Evolutionary conservation across 2,797 vertebrate genomes (phyloP).

Genomic region (Botia almorhae): DNA sequence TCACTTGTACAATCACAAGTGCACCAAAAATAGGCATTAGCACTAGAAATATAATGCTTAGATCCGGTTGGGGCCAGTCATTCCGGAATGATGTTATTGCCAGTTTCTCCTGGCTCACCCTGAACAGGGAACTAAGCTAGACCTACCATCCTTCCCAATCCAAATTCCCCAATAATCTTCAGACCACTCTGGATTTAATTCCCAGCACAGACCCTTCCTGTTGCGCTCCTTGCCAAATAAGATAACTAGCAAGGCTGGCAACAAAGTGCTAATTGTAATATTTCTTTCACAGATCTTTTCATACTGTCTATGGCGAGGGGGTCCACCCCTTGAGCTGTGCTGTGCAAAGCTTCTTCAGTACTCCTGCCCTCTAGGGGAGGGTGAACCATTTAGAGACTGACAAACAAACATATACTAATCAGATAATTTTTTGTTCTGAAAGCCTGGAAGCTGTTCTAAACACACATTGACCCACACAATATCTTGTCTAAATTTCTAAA

Average conservation of each 20-base stretch:
- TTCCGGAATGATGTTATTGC: neutral
- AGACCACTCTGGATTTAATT: conserved; percentile 67
- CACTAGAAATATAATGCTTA: conserved; percentile 11
- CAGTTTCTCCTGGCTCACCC: conserved; percentile 8
- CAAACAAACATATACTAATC: conserved; percentile 35
- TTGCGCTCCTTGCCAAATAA: conserved; percentile 63
- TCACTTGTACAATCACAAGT: conserved; percentile 2
- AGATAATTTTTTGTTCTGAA: neutral
- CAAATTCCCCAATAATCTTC: conserved; percentile 56
- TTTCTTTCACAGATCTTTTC: conserved; percentile 16
- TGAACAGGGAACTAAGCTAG: neutral
- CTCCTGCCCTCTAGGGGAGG: conserved; percentile 50
- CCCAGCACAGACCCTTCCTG: conserved; percentile 62
- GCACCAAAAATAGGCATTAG: conserved; percentile 3
- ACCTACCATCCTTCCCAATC: conserved; percentile 48
- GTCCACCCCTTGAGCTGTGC: conserved; percentile 43
- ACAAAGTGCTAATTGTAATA: conserved; percentile 67
- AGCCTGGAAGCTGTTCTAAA: conserved; percentile 22
- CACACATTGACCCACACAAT: neutral
- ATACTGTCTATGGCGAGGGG: conserved; percentile 17
- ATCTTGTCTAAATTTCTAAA: conserved; percentile 21
- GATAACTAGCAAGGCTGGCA: conserved; percentile 59
- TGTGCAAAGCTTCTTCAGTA: conserved; percentile 58
- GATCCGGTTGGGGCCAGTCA: conserved; percentile 12
- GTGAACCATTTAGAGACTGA: conserved; percentile 42